These are phyloP conservation scores for Chlorodrepanis virens DNA, from an alignment of 2,113 vertebrate species.

Conservation along the genomic window DNA sequence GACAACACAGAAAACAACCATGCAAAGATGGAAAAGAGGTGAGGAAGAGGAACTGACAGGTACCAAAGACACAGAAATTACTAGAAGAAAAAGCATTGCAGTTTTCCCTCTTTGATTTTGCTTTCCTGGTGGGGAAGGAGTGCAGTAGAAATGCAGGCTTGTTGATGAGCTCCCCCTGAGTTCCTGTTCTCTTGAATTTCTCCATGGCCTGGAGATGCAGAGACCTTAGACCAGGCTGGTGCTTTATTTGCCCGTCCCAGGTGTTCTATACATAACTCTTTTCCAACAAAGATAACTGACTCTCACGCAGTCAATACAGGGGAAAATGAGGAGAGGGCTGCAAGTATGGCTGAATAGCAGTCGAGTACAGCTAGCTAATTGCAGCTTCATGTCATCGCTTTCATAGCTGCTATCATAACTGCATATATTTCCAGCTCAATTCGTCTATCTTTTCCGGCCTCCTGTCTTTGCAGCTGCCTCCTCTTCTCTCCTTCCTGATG, in stretches of 20 bases:
- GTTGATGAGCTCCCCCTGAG: background rate
- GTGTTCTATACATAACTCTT: background rate
- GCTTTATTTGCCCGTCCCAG: background rate
- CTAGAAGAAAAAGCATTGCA: background rate
- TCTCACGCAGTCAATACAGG: background rate
- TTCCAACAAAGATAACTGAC: background rate
- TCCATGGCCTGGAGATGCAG: background rate
- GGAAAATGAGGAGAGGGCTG: conserved; percentile 1
- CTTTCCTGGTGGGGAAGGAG: background rate
- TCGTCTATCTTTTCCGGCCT: conserved; percentile 57
- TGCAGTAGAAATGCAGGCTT: background rate
- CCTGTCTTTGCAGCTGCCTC: conserved; percentile 72
- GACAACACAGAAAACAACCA: background rate
- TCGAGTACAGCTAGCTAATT: conserved; percentile 19
- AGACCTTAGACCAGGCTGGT: background rate
- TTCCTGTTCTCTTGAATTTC: background rate
- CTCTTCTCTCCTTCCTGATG: conserved; percentile 65
- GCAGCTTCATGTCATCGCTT: conserved; percentile 50
- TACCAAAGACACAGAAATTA: background rate
- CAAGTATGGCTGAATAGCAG: conserved; percentile 30
- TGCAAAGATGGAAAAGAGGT: background rate
- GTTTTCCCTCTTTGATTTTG: background rate
- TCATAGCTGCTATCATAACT: background rate
- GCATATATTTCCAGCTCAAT: conserved; percentile 66
- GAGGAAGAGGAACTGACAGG: background rate